Conservation (phyloP, 1,140 invertebrate genomes). For the Pectinophora gossypiella region DNA sequence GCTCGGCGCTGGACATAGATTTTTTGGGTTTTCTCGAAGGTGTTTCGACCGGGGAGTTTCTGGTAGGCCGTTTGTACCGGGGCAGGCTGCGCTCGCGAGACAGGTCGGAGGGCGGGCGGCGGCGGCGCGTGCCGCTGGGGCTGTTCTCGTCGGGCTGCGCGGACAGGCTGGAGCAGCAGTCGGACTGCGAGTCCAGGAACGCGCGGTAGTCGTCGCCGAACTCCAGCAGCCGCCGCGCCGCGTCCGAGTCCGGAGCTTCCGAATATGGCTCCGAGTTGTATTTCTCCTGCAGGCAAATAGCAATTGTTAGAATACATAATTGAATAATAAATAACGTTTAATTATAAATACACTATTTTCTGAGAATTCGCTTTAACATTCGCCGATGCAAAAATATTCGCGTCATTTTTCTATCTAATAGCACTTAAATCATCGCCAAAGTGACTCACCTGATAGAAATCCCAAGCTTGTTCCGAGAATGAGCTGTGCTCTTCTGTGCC, state of each 20-base stretch:
- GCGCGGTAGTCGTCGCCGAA: constrained; percentile 94
- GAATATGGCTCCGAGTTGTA: constrained; percentile 94
- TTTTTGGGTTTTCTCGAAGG: constrained; percentile 68
- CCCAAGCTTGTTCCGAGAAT: constrained; percentile 91
- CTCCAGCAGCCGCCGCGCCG: constrained; percentile 86
- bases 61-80: constrained; percentile 51
- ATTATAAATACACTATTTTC: neutral
- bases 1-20: constrained; percentile 69
- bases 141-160: constrained; percentile 79
- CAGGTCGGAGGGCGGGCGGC: constrained; percentile 49
- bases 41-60: constrained; percentile 68
- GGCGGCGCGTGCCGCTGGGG: constrained; percentile 54
- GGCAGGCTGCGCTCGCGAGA: constrained; percentile 49
- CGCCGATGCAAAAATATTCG: neutral
- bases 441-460: constrained; percentile 84
- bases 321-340: neutral
- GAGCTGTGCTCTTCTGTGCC: constrained; percentile 84
- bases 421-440: neutral
- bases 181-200: constrained; percentile 91
- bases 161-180: constrained; percentile 86
- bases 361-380: neutral
- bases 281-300: constrained; percentile 82
- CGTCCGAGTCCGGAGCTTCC: constrained; percentile 91
- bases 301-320: constrained; percentile 2
- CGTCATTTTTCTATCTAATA: neutral